Conservation (phyloP, 2,888 invertebrate genomes). For the Limnephilus marmoratus region DNA sequence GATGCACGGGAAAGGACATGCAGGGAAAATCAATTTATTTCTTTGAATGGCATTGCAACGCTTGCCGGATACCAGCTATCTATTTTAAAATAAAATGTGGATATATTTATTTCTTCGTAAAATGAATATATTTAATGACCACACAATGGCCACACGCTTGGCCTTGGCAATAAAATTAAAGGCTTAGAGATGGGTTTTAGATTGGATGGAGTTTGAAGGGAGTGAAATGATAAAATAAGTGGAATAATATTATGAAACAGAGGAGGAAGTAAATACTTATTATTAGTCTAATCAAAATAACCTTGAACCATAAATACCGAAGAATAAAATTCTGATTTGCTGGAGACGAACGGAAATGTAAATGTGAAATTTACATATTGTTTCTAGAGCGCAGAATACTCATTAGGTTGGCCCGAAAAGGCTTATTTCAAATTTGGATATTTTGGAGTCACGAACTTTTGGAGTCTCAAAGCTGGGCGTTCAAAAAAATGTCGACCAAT, state of each 20-base stretch:
- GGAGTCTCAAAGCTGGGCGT: too few relatives aligned
- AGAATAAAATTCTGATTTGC: background rate
- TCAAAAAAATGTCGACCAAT: too few relatives aligned
- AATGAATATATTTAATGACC: too few relatives aligned
- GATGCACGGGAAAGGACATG: too few relatives aligned
- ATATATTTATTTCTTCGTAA: too few relatives aligned
- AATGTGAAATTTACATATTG: background rate
- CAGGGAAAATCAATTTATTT: too few relatives aligned
- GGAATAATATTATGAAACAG: background rate
- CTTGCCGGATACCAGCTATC: too few relatives aligned
- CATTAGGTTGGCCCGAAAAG: background rate
- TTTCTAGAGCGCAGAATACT: background rate
- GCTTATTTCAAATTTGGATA: too few relatives aligned
- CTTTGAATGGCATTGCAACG: too few relatives aligned
- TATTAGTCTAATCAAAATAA: background rate
- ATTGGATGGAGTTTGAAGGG: background rate
- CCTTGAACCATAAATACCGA: background rate
- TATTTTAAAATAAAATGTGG: too few relatives aligned
- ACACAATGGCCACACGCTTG: background rate
- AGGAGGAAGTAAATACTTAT: background rate
- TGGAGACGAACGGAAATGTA: background rate
- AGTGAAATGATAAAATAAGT: background rate
- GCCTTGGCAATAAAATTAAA: background rate
- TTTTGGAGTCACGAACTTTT: too few relatives aligned
- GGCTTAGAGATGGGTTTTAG: too few relatives aligned